Base-by-base conservation (phyloP, 2,797 vertebrate genomes). In the Champsocephalus gunnari region DNA sequence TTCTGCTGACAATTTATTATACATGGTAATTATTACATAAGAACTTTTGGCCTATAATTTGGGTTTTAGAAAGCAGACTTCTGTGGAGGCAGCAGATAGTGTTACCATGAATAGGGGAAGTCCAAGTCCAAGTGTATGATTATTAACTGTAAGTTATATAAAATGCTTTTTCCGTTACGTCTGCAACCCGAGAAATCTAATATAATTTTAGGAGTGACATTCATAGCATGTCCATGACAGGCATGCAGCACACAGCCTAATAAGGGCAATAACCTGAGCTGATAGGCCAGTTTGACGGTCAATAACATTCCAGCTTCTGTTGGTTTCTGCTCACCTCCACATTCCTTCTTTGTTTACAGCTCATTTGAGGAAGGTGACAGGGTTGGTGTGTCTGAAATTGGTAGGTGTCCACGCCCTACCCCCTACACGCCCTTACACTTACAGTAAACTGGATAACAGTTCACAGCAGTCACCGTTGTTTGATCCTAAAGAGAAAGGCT, bases 41-140 rank as follows among this genome's bases (percentile, higher is more conserved):
- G 74, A 16, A 28, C 17, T 38, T 77, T 66, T 13, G 71, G 65
- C 54, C 83, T 89, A 77, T 91, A 88, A 93, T 91, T 93, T 86
- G 57, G 81, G 75, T 84, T 89, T 47, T 76, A 57, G 66, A 60
- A 50, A 76, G 70, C 28, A 9, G 43, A 63, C 65, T 61, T 87
- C n/a, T 85, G 71, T 48, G 67, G 71, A 76, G 63, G 58, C 71
- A 78, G 80, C 71, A 77, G 66, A 87, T 83, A 77, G 79, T 32
- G 8, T 44, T 32, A 64, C 24, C 38, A 70, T 11, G 12, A 74
- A 38, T 38, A 38, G 51, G 21, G 65, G 56, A 47, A 67, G 16
- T 28, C 28, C 28, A 54, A 58, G 41, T 44, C 34, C 48, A 34
- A 77, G 59, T 8, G 12, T 32, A 55, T 81, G 71, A 84, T 82